Base-by-base conservation (phyloP, 2,888 invertebrate species). In the Caenorhabditis plicata region DNA sequence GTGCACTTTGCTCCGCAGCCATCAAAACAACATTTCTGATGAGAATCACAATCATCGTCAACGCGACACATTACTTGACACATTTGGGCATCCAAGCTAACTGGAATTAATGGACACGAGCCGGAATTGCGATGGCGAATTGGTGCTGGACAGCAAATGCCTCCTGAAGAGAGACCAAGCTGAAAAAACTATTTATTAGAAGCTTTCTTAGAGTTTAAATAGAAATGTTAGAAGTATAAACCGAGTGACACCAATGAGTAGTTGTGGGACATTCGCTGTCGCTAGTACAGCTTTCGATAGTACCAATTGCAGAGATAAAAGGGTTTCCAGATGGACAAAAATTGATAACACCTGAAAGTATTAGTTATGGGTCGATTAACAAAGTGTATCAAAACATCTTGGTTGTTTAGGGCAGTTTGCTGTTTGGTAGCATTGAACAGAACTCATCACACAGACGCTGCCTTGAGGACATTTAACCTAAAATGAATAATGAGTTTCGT, bases 21-120 rank as follows among this genome's bases (percentile, higher is more conserved):
- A 53, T 77, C 70, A 43, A 71, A 75, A 47, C 79, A 79, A 48
- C 79, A 79, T 42, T 73, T 76, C 52, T 72, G 68, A 20, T 50
- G 48, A 7, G 47, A 29, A 5, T 60, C 36, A 39, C 73, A 73
- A 35, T 73, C 68, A 38, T 66, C 63, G 43, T 73, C 73, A 2
- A 66, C 61, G 19, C 55, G 38, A 39, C 73, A 73, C 32, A 56
- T 48, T 11, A 64, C 45, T 22, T 55, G 40, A 45, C 62, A 62
- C 50, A 62, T 45, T 27, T 39, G 48, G 3, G 48, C 48, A 29
- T 62, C 62, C 13, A 64, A 36, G 13, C 53, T 53, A 22, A 69
- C 62, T 3, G 64, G 36, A 3, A 60, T 54, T 1, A 49, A 36
- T 8, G 72, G 64, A 33, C 75, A 75, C 2, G 40, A 20, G 8